These are phyloP conservation scores for Creontiades dilutus DNA, from an alignment of 2,888 invertebrate species.

Conservation along the genomic window DNA sequence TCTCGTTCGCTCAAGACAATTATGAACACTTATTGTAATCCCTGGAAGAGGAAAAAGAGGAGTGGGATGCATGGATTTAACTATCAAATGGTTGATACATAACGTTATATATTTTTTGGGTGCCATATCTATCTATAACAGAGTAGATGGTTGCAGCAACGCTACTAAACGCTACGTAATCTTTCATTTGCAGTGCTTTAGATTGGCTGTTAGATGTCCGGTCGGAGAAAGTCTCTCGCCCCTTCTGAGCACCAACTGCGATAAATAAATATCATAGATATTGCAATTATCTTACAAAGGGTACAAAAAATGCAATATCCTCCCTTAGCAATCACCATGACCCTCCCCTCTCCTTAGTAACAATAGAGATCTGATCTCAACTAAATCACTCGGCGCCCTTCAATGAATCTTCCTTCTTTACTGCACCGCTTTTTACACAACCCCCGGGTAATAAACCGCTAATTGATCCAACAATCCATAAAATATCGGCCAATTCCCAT, in stretches of 20 bases:
- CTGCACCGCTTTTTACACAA: constrained; percentile 40
- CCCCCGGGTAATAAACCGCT: constrained; percentile 37
- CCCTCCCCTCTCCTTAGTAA: neutral
- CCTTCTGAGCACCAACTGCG: neutral
- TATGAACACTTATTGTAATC: too few species aligned
- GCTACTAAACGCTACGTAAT: too few species aligned
- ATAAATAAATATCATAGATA: constrained; percentile 35
- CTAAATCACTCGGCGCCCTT: constrained; percentile 42
- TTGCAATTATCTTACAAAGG: neutral
- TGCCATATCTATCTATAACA: too few species aligned
- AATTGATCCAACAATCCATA: constrained; percentile 62
- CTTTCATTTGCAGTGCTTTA: too few species aligned
- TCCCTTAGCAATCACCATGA: neutral
- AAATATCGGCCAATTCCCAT: constrained; percentile 52
- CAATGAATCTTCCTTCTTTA: constrained; percentile 51
- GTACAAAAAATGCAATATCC: too few species aligned
- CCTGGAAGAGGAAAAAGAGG: too few species aligned
- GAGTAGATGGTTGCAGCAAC: too few species aligned
- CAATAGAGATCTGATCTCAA: constrained; percentile 34
- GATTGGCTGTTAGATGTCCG: neutral
- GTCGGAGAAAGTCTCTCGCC: neutral
- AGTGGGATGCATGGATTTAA: too few species aligned
- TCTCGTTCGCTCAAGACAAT: too few species aligned
- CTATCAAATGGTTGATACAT: too few species aligned
- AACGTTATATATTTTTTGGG: too few species aligned